Percentiles rank a stretch among this genome's conserved stretches.
These are phyloP conservation scores for Cephalopterus ornatus DNA, from an alignment of 2,113 vertebrate species.

Conservation along the genomic window DNA sequence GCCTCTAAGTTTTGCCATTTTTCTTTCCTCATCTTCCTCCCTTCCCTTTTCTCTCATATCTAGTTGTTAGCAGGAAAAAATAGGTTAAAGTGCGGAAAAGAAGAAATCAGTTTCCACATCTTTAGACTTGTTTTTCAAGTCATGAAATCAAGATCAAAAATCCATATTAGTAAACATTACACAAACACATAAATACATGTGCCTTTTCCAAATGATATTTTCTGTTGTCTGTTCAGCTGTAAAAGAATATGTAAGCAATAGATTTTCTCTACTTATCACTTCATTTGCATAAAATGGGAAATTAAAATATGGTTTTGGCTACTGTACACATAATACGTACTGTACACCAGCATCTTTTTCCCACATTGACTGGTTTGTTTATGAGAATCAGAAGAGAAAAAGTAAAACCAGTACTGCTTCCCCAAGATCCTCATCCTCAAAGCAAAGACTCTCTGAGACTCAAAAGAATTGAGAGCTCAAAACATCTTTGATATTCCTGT, in stretches of 20 bases:
- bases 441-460: background rate
- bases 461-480: background rate
- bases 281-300: background rate
- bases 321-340: background rate
- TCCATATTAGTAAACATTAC: background rate
- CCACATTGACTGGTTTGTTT: background rate
- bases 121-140: background rate
- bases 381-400: background rate
- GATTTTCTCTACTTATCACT: background rate
- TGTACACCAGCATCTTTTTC: background rate
- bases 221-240: background rate
- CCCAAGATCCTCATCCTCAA: background rate
- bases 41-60: background rate
- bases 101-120: background rate
- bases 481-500: conserved; percentile 4
- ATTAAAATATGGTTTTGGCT: background rate
- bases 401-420: background rate
- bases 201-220: background rate
- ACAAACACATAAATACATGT: background rate
- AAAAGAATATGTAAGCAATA: background rate
- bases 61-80: background rate
- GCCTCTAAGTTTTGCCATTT: background rate
- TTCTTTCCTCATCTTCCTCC: background rate
- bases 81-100: background rate
- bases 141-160: background rate